phyloP scores from a whole-genome alignment of 2,113 vertebrate genomes.

The Uria aalge region DNA sequence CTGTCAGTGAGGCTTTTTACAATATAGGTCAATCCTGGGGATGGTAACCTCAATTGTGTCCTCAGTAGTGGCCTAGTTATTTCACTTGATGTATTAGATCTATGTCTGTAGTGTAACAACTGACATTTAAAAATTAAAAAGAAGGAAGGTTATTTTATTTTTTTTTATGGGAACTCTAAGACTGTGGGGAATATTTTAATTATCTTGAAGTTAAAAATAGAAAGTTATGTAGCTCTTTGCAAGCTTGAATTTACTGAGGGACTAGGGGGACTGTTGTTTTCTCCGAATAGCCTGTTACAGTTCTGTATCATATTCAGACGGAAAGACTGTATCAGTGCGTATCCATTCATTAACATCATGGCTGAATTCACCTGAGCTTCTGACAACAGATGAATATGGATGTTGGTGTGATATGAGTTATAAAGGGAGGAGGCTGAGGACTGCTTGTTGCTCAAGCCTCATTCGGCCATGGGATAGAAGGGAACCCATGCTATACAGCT shows the following conservation, averaged over 20 bases:
- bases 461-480: background rate
- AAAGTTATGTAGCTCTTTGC: background rate
- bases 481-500: background rate
- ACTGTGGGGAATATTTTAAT: constrained; percentile 39
- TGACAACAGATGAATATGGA: background rate
- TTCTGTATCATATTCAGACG: background rate
- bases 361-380: background rate
- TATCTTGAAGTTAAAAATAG: constrained; percentile 49
- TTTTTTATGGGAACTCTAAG: background rate
- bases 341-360: background rate
- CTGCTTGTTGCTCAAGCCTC: background rate
- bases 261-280: background rate
- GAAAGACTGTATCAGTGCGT: background rate
- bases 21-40: background rate
- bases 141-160: background rate
- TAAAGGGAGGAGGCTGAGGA: background rate
- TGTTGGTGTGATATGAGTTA: rapidly evolving
- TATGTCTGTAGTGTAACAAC: background rate
- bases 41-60: constrained; percentile 13
- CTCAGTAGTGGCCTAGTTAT: constrained; percentile 21
- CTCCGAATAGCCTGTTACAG: background rate
- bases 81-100: background rate
- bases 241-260: background rate
- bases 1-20: background rate
- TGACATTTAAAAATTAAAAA: constrained; percentile 5